Conservation (phyloP, 2,888 invertebrate species). For the Drosophila antonietae region DNA sequence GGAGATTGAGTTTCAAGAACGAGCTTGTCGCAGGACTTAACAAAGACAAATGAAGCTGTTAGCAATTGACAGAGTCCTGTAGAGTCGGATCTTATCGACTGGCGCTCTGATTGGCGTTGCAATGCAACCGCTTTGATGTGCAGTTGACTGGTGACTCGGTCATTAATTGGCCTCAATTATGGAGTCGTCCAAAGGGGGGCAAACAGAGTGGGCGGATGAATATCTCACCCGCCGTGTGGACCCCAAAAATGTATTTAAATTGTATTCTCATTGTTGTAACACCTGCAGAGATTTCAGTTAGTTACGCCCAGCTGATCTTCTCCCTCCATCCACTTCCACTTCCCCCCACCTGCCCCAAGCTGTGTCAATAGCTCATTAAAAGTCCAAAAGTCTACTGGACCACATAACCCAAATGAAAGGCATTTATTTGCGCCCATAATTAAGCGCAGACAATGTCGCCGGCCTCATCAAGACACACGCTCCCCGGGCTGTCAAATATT, state of each 20-base stretch:
- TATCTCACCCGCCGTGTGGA: too few relatives aligned
- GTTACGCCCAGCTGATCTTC: neutral
- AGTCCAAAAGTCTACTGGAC: constrained; percentile 44
- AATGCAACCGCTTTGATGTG: constrained; percentile 52
- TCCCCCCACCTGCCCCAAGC: constrained; percentile 1
- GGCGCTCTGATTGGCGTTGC: constrained; percentile 56
- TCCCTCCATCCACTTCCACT: neutral
- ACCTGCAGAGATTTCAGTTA: neutral
- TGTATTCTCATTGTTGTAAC: neutral
- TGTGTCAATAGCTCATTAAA: constrained; percentile 67
- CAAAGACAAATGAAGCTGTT: constrained; percentile 77
- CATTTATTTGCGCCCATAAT: constrained; percentile 77
- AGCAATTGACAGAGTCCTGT: constrained; percentile 35
- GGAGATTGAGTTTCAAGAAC: constrained; percentile 7
- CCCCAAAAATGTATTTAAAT: neutral
- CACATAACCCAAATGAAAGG: constrained; percentile 60
- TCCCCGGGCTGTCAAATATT: constrained; percentile 59
- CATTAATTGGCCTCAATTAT: constrained; percentile 76
- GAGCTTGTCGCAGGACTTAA: constrained; percentile 65
- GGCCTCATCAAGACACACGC: constrained; percentile 36
- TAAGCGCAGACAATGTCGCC: constrained; percentile 66
- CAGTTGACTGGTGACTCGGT: constrained; percentile 61
- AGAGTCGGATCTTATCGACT: constrained; percentile 31
- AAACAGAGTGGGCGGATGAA: too few relatives aligned
- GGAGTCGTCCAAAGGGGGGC: constrained; percentile 20